Evolutionary conservation across 1,140 invertebrate species (phyloP), one percentile per base, ranked within the genome.

Genomic region (Mercenaria mercenaria): DNA sequence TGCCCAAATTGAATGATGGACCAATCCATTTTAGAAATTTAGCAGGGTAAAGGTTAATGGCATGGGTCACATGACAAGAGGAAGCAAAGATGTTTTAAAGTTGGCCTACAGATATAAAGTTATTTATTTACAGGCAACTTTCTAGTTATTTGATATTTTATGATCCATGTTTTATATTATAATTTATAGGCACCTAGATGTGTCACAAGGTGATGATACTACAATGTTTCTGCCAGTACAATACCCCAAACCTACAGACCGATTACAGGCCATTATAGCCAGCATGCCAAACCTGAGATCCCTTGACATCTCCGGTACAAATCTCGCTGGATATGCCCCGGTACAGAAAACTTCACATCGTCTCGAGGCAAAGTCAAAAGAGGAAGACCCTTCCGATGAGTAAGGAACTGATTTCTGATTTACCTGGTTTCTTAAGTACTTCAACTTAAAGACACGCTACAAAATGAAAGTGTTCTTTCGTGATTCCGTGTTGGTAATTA

Each of bases 251-350:
- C 97, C 97, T 37, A 97, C 97, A 95, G 95, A 97, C 86, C 96
- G 97, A 37, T 95, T 99, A 39, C 95, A 97, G 41, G 96, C 97
- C 88, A 96, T 99, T 47, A 97, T 99, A 1, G 96, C 96, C 67
- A 97, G 96, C 93, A 96, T 99, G 92, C 97, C 98, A 0, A 94
- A 97, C 81, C 95, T 99, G 52, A 97, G 96, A 76, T 98, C 98
- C 61, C 95, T 99, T 69, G 99, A 99, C 96, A 99, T 99, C 94
- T 99, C 98, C 10, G 98, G 98, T 1, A 98, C 98, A 29, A 98
- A 98, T 96, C 95, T 98, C 64, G 98, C 98, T 56, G 98, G 98
- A 34, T 97, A 97, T 91, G 98, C 98, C 13, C 61, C 88, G 20
- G 34, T 69, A 18, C 80, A 91, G 47, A 61, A 56, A 18, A 81